Evolutionary conservation across 2,113 vertebrate genomes (phyloP).

Genomic region (Microcebus murinus): DNA sequence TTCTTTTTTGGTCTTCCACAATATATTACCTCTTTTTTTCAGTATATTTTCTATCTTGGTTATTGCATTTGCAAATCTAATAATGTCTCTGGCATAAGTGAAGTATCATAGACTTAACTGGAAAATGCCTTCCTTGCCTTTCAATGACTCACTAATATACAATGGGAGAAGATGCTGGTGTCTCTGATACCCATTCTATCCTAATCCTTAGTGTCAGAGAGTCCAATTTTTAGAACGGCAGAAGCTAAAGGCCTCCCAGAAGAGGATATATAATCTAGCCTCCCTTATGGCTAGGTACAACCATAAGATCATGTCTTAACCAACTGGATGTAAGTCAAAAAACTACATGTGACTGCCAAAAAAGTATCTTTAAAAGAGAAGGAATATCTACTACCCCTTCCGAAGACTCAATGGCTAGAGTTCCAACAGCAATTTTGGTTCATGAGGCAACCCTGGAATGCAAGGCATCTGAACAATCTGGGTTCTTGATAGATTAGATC

Average conservation of each 20-base stretch:
- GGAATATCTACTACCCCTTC: not conserved
- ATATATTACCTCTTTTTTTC: not conserved
- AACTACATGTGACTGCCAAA: not conserved
- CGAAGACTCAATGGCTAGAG: not conserved
- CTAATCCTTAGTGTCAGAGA: not conserved
- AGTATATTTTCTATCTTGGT: constrained; percentile 2
- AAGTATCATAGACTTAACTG: not conserved
- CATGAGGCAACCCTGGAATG: not conserved
- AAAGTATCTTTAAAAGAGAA: not conserved
- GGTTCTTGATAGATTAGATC: not conserved
- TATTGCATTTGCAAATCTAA: not conserved
- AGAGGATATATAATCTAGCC: not conserved
- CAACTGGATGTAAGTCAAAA: not conserved
- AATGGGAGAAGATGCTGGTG: not conserved
- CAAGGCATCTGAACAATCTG: not conserved
- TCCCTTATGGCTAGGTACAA: not conserved
- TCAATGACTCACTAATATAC: not conserved
- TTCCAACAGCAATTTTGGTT: not conserved
- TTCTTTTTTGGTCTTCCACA: not conserved
- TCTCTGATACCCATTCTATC: not conserved
- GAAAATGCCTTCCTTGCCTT: constrained; percentile 14
- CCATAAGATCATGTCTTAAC: not conserved
- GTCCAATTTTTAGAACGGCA: not conserved
- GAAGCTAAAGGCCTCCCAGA: not conserved
- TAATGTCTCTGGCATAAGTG: not conserved